These are phyloP conservation scores for Brachymystax lenok DNA, from an alignment of 2,797 vertebrate species.

Conservation along the genomic window DNA sequence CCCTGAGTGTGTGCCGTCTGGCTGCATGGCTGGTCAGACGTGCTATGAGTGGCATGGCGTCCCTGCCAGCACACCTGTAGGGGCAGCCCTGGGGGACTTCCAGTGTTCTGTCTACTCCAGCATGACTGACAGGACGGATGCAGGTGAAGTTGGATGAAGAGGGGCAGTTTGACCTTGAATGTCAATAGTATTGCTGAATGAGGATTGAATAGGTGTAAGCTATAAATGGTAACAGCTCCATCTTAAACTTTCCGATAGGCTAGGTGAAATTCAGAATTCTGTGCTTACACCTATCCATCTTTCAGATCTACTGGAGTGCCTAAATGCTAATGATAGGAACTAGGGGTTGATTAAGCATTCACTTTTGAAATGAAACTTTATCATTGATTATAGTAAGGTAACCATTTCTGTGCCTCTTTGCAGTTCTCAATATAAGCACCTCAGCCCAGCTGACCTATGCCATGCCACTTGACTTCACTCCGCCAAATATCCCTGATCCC, in stretches of 20 bases:
- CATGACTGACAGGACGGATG: slow-evolving; percentile 82
- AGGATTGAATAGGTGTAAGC: neutral
- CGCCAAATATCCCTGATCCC: slow-evolving; percentile 75
- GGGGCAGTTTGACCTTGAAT: neutral
- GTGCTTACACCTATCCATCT: no score
- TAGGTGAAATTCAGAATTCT: no score
- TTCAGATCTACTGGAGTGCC: no score
- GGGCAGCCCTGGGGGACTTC: slow-evolving; percentile 90
- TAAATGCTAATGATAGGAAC: neutral
- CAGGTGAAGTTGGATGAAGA: slow-evolving; percentile 75
- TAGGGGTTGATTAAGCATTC: neutral
- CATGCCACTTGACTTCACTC: slow-evolving; percentile 85
- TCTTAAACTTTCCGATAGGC: no score
- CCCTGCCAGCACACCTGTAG: slow-evolving; percentile 83
- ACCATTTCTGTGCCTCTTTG: slow-evolving; percentile 9
- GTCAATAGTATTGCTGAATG: neutral
- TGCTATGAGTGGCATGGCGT: slow-evolving; percentile 82
- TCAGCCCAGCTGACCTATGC: slow-evolving; percentile 88
- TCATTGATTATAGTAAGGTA: neutral
- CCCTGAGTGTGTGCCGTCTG: slow-evolving; percentile 81
- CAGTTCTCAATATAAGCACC: slow-evolving; percentile 95
- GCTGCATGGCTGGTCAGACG: slow-evolving; percentile 81
- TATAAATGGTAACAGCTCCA: neutral
- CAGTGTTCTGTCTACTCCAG: slow-evolving; percentile 96
- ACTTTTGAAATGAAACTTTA: neutral